A percentile compares a stretch with the other conserved stretches of the same genome.
These are phyloP conservation scores for Labeo catla DNA, from an alignment of 2,113 vertebrate genomes.

Conservation along the genomic window DNA sequence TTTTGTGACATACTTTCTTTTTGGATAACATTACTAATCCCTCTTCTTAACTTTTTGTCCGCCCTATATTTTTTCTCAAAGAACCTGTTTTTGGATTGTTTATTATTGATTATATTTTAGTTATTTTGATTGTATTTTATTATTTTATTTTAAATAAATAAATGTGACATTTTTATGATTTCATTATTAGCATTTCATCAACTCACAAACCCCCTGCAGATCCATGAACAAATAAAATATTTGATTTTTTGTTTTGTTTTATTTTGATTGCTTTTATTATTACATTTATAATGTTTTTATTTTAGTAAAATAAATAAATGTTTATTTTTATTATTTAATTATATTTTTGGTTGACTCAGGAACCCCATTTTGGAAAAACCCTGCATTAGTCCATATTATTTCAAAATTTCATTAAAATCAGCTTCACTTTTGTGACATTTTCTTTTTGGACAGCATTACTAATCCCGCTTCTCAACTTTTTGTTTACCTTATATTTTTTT, in stretches of 20 bases:
- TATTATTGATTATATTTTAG: too few species aligned
- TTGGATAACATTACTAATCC: neutral
- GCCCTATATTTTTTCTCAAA: neutral
- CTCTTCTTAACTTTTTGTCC: neutral
- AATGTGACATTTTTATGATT: neutral
- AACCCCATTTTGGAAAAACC: too few species aligned
- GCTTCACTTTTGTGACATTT: too few species aligned
- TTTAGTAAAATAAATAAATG: neutral
- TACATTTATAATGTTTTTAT: neutral
- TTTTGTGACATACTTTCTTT: too few species aligned
- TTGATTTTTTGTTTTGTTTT: neutral
- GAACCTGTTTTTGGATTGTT: neutral
- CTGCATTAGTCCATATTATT: too few species aligned
- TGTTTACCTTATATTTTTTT: neutral
- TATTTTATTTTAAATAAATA: neutral
- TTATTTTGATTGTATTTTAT: too few species aligned
- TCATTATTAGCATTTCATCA: neutral
- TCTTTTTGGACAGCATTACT: neutral
- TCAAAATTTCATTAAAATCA: too few species aligned
- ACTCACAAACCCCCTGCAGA: neutral
- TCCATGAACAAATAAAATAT: neutral
- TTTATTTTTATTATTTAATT: too few species aligned
- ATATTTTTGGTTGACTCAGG: too few species aligned
- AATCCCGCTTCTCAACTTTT: neutral
- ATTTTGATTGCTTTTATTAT: neutral